These are phyloP conservation scores for Cotesia typhae DNA, from an alignment of 1,140 invertebrate genomes.

Conservation along the genomic window DNA sequence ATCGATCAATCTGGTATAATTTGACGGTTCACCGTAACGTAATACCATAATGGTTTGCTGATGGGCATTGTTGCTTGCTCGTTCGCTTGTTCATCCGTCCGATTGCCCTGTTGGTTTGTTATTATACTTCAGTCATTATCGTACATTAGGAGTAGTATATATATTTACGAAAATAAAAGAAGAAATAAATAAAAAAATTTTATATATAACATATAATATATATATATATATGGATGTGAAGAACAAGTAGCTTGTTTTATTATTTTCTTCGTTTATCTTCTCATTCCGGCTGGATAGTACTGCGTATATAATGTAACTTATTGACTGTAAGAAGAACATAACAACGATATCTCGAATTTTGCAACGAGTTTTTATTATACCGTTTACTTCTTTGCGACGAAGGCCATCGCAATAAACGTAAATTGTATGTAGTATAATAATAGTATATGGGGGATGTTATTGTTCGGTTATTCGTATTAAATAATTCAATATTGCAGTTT, in stretches of 20 bases:
- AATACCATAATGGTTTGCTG: constrained; percentile 39
- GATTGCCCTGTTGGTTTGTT: constrained; percentile 34
- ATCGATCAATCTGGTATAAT: constrained; percentile 41
- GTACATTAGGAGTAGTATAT: constrained; percentile 26
- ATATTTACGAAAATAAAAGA: constrained; percentile 26
- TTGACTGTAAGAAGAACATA: background rate
- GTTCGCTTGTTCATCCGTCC: constrained; percentile 24
- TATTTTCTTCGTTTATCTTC: constrained; percentile 11
- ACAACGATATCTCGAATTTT: constrained; percentile 15
- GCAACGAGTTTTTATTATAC: constrained; percentile 15
- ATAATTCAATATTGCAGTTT: background rate
- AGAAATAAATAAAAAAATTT: background rate
- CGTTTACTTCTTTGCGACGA: constrained; percentile 15
- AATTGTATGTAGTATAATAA: background rate
- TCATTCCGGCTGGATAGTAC: background rate
- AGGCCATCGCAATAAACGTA: background rate
- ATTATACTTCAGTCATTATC: constrained; percentile 37
- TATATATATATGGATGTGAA: too few relatives aligned
- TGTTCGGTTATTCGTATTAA: too few relatives aligned
- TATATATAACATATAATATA: background rate
- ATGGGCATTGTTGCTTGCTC: constrained; percentile 37
- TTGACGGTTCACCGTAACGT: constrained; percentile 39
- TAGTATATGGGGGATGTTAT: too few relatives aligned
- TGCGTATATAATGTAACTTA: background rate
- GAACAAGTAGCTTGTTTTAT: constrained; percentile 20